Base-by-base conservation (phyloP, 2,888 invertebrate species). In the Neoscelio sp. region DNA sequence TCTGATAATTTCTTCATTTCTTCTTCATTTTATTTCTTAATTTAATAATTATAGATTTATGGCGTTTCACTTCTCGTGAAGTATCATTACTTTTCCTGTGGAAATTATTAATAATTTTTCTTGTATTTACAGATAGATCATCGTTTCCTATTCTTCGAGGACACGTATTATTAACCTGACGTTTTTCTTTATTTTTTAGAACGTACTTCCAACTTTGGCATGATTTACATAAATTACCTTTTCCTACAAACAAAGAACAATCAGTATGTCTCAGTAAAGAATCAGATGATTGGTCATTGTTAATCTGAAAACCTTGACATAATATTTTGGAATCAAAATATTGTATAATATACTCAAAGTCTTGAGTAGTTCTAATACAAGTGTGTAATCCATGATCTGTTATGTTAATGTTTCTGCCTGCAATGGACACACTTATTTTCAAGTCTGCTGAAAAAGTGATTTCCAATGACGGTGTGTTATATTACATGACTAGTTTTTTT, bases 41-140 rank as follows among this genome's bases (percentile, higher is more conserved):
- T 2, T 54, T 7, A 40, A 52, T 42, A 30, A 13, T 13, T 30
- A 52, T 4, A 17, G 28, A 52, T 54, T 42, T 65, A 4, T 65
- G 65, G 18, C 52, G 65, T 52, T 42, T 65, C 10, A 12, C n/a
- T 65, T 65, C 65, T 2, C 65, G 65, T 8, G 33, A 65, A 30
- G 54, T 26, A 10, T 65, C 42, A 44, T 65, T 65, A 5, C 30
- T 52, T 33, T 50, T 50, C 30, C 50, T 50, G 12, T 30, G 13
- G 2, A 50, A 15, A 10, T n/a, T 26, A 2, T 26, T 12, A 26
- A 26, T 26, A 6, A 26, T 6, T 26, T 46, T 26, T 6, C 12
- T 7, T 18, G 54, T 23, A 35, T 54, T 20, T 12, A 18, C 3
- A 7, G 33, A 35, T 1, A 54, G 10, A 20, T n/a, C n/a, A 15